Base-by-base conservation (phyloP, 2,797 vertebrate species). In the Hipposideros larvatus region DNA sequence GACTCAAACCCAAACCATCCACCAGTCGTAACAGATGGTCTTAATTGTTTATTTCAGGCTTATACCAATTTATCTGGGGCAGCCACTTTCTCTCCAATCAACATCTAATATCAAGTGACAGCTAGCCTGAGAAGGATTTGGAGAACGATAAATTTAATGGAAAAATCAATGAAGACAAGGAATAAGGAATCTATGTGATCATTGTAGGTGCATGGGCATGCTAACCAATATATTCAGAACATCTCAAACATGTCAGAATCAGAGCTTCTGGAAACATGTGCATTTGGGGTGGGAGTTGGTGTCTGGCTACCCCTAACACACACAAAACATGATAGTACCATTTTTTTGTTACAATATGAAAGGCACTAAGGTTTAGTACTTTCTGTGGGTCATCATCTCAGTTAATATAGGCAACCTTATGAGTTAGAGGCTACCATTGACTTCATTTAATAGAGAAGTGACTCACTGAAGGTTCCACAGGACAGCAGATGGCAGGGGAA, bases 121-220 rank as follows among this genome's bases (percentile, higher is more conserved):
- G 94, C 48, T 80, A 91, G 77, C 22, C 11, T 48, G 79, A 85
- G 91, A 74, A 94, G 93, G 93, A 90, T 95, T 96, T 96, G 59
- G 66, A 94, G 78, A 66, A 74, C 74, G 84, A 95, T 94, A 96
- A 95, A 73, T 95, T 87, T n/a, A 95, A 87, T 0, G 41, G 61
- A 65, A 94, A 90, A 94, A 92, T 75, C 66, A 95, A 65, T 75
- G 73, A 73, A 55, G 79, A 66, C 1, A 74, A 66, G 61, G 77
- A 93, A 77, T 71, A 78, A 65, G 65, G 68, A 92, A 74, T 1
- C 31, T 55, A 4, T 65, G 59, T 51, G 59, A 73, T 94, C 59
- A 65, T 18, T 41, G 46, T 53, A 94, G 95, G 77, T 86, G 59
- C 87, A 43, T 10, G 46, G 48, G 5, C 57, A 77, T 85, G 48